A percentile compares a stretch with the other conserved stretches of the same genome.
Evolutionary conservation across 2,888 invertebrate species (phyloP).

Genomic region (Lagria hirta): DNA sequence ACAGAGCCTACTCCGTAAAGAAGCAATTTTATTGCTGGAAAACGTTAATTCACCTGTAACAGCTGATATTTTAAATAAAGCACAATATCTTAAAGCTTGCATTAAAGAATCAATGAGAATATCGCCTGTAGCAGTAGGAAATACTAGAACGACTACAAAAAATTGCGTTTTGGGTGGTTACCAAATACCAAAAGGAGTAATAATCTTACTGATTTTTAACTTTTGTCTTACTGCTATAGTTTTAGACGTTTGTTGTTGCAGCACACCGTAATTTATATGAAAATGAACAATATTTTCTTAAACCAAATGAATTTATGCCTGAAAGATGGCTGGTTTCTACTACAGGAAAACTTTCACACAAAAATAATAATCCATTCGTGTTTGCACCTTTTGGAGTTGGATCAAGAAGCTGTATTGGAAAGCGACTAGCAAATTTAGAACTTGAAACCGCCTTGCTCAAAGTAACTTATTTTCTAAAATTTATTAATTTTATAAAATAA

Average conservation of each 20-base stretch:
- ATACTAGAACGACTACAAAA: conserved; percentile 37
- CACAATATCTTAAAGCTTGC: conserved; percentile 63
- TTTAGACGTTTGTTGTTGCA: conserved; percentile 31
- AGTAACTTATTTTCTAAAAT: conserved; percentile 28
- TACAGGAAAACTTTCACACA: conserved; percentile 33
- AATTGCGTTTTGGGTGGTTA: conserved; percentile 49
- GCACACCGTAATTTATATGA: conserved; percentile 18
- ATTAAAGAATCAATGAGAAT: conserved; percentile 63
- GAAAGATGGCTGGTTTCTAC: conserved; percentile 42
- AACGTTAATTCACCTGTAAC: conserved; percentile 45
- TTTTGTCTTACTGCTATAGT: conserved; percentile 32
- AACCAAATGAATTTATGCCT: conserved; percentile 41
- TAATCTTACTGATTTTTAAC: conserved; percentile 10
- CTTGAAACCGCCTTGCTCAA: conserved; percentile 42
- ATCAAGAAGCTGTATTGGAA: conserved; percentile 67
- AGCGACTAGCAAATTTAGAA: conserved; percentile 70
- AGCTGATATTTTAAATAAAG: conserved; percentile 46
- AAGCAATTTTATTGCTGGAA: conserved; percentile 45
- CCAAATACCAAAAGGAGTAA: conserved; percentile 50
- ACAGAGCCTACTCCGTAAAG: conserved; percentile 52
- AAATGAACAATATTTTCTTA: conserved; percentile 27
- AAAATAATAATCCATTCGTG: conserved; percentile 59
- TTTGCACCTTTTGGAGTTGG: conserved; percentile 71
- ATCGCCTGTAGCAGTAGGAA: conserved; percentile 40
- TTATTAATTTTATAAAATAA: not conserved